Percentiles rank a stretch among this genome's conserved stretches.
Conservation (phyloP, 2,797 vertebrate species). For the Periparus ater region DNA sequence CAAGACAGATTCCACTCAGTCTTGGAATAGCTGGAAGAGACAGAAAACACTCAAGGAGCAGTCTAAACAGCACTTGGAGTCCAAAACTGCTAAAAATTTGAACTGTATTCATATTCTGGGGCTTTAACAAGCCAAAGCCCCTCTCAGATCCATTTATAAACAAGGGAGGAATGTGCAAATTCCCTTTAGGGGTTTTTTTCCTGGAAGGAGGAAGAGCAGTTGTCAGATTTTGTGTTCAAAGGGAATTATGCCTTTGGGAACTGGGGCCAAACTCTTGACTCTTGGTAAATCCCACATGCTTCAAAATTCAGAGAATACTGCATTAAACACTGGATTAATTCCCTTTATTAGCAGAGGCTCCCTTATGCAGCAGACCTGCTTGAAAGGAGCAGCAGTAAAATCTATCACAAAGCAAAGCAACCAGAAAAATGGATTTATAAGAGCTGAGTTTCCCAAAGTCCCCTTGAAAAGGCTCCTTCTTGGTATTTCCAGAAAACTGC, state of each 20-base stretch:
- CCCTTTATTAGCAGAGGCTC: background rate
- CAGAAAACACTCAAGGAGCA: background rate
- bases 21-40: background rate
- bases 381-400: background rate
- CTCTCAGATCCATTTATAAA: background rate
- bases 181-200: background rate
- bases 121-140: background rate
- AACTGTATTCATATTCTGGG: rapidly evolving
- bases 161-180: background rate
- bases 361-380: background rate
- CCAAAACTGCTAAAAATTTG: background rate
- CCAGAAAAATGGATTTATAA: rapidly evolving
- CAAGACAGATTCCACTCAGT: background rate
- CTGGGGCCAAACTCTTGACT: background rate
- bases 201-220: background rate
- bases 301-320: background rate
- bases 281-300: background rate
- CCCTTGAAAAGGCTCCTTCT: background rate
- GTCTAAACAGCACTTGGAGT: background rate
- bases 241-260: background rate
- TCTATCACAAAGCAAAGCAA: background rate
- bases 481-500: background rate
- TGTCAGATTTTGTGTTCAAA: background rate
- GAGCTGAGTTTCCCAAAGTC: background rate
- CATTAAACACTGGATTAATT: background rate